Conservation (phyloP, 53 echinoderm and acorn worm species). For the Zoroaster sp. region DNA sequence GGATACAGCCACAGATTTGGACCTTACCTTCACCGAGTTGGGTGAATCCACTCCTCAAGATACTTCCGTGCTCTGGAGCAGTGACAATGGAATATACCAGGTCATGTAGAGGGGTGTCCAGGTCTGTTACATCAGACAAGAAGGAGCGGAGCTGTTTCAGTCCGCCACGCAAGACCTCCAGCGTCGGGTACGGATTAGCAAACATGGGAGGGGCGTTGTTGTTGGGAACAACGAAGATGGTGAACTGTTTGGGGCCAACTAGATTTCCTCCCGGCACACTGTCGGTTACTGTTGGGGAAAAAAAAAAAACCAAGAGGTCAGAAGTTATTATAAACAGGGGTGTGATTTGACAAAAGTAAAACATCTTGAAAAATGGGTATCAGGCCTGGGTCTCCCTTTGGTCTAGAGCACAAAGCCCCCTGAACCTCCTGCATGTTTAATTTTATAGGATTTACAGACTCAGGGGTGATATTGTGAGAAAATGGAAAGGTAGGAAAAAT, state of each 20-base stretch:
- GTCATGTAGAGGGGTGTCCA: constrained; percentile 70
- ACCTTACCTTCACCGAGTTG: constrained; percentile 55
- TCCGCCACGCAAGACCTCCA: constrained; percentile 77
- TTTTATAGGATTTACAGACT: too few relatives aligned
- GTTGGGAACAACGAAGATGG: constrained; percentile 76
- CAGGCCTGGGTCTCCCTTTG: too few relatives aligned
- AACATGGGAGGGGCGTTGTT: constrained; percentile 63
- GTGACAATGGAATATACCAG: constrained; percentile 73
- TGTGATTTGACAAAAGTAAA: too few relatives aligned
- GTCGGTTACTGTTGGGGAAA: constrained; percentile 55
- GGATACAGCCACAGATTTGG: neutral
- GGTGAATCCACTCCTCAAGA: constrained; percentile 66
- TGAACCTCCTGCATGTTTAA: too few relatives aligned
- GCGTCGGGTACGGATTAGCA: constrained; percentile 57
- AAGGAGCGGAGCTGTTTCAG: constrained; percentile 63
- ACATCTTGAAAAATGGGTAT: too few relatives aligned
- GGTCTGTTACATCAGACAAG: constrained; percentile 62
- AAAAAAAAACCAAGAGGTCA: too few relatives aligned
- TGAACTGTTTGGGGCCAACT: constrained; percentile 86
- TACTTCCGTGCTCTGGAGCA: constrained; percentile 65
- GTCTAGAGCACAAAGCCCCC: too few relatives aligned
- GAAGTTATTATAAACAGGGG: too few relatives aligned
- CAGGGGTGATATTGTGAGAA: too few relatives aligned
- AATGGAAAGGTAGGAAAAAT: too few relatives aligned
- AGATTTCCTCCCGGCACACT: constrained; percentile 66